A percentile compares a stretch with the other conserved stretches of the same genome.
Evolutionary conservation across 1,140 invertebrate genomes (phyloP).

Genomic region (Achatina immaculata): DNA sequence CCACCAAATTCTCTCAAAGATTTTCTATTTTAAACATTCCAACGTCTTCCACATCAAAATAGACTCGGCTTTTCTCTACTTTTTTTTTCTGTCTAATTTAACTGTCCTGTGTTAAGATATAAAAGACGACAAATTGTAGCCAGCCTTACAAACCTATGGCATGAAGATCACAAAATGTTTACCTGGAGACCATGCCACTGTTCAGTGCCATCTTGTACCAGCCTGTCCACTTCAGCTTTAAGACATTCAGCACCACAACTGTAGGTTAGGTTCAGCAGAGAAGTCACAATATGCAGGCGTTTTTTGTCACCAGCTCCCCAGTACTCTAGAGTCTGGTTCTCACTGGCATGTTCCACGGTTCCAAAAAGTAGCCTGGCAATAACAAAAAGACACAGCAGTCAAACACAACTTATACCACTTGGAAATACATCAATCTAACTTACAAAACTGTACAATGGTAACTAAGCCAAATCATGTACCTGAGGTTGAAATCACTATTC

Average conservation of each 20-base stretch:
- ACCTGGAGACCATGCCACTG: conserved; percentile 58
- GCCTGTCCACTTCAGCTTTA: conserved; percentile 13
- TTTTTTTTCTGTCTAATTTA: too few species aligned
- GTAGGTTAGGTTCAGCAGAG: neutral
- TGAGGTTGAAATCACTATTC: too few species aligned
- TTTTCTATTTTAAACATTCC: too few species aligned
- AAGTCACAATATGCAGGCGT: conserved; percentile 47
- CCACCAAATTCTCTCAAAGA: too few species aligned
- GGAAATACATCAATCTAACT: neutral
- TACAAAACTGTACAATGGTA: too few species aligned
- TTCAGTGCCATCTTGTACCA: conserved; percentile 2
- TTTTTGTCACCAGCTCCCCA: conserved; percentile 43
- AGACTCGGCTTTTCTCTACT: too few species aligned
- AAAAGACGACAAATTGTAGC: too few species aligned
- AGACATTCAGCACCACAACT: conserved; percentile 39
- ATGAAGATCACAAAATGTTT: too few species aligned
- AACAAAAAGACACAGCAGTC: neutral
- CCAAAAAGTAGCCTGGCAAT: conserved; percentile 51
- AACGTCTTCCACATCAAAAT: too few species aligned
- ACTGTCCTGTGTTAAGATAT: too few species aligned
- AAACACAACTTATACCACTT: neutral
- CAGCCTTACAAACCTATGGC: too few species aligned
- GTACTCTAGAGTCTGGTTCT: conserved; percentile 43
- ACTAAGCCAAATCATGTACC: too few species aligned
- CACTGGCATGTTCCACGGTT: conserved; percentile 33